These are phyloP conservation scores for Acanthochromis polyacanthus DNA, from an alignment of 2,113 vertebrate genomes.

Conservation along the genomic window DNA sequence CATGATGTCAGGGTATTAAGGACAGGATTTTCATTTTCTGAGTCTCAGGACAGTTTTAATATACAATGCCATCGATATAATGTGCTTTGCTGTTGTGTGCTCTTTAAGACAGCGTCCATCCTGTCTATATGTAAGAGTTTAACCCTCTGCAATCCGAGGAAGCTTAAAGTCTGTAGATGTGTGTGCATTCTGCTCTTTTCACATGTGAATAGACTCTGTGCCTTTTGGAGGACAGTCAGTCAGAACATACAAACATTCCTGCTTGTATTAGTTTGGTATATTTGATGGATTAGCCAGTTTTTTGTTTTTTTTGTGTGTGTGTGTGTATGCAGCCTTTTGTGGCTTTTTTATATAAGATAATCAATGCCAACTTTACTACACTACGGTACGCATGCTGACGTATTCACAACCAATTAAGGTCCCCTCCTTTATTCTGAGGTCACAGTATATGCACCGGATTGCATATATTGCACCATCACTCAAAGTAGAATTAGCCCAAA, in stretches of 20 bases:
- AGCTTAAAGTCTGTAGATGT: not conserved
- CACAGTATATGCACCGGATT: not conserved
- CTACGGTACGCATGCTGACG: too few species aligned
- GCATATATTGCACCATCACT: too few species aligned
- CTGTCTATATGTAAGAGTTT: conserved; percentile 6
- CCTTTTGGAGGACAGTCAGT: not conserved
- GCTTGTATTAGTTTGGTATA: not conserved
- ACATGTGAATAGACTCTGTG: not conserved
- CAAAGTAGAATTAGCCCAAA: too few species aligned
- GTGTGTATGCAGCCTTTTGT: too few species aligned
- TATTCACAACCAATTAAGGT: not conserved
- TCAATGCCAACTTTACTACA: too few species aligned
- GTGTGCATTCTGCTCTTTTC: not conserved
- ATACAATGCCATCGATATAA: not conserved
- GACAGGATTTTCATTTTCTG: conserved; percentile 25
- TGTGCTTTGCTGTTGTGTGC: not conserved
- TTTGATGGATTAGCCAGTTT: not conserved
- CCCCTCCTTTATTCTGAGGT: not conserved
- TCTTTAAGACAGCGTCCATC: not conserved
- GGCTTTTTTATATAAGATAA: too few species aligned
- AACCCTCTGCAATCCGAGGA: not conserved
- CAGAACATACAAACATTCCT: not conserved
- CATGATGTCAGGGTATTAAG: not conserved
- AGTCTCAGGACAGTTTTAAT: conserved; percentile 4
- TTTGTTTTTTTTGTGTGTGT: too few species aligned